A percentile compares a stretch with the other conserved stretches of the same genome.
Evolutionary conservation across 1,140 invertebrate genomes (phyloP).

Genomic region (Drosophila pectinifera): DNA sequence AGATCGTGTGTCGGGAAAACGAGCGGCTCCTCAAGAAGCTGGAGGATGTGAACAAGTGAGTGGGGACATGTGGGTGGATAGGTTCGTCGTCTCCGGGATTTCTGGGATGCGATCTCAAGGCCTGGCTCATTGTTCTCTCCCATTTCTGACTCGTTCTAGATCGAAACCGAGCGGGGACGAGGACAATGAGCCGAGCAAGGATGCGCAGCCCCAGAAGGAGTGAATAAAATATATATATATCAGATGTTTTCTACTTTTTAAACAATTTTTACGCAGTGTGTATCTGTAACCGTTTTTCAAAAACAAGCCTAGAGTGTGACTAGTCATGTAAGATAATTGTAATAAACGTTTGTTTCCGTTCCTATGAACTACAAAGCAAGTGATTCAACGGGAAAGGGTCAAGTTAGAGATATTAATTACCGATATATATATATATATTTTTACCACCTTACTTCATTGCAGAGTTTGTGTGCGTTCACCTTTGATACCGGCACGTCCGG

Average conservation of each 20-base stretch:
- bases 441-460: not conserved
- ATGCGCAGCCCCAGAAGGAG: conserved; percentile 12
- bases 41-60: conserved; percentile 94
- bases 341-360: conserved; percentile 67
- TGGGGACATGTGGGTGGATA: conserved; percentile 41
- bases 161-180: conserved; percentile 71
- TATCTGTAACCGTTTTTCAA: conserved; percentile 38
- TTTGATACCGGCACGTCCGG: conserved; percentile 90
- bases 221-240: conserved; percentile 18
- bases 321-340: conserved; percentile 57
- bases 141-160: conserved; percentile 80
- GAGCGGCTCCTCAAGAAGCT: conserved; percentile 94
- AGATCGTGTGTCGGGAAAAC: conserved; percentile 95
- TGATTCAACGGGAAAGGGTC: not conserved
- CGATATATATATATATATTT: too few species aligned
- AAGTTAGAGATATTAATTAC: not conserved
- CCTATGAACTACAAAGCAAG: conserved; percentile 23
- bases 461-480: conserved; percentile 92
- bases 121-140: conserved; percentile 78
- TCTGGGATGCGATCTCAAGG: conserved; percentile 24
- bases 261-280: conserved; percentile 14
- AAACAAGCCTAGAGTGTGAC: conserved; percentile 74
- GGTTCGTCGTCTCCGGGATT: conserved; percentile 28
- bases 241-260: conserved; percentile 24
- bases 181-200: conserved; percentile 67